These are phyloP conservation scores for Danionella dracula DNA, from an alignment of 2,797 vertebrate genomes.

Conservation along the genomic window DNA sequence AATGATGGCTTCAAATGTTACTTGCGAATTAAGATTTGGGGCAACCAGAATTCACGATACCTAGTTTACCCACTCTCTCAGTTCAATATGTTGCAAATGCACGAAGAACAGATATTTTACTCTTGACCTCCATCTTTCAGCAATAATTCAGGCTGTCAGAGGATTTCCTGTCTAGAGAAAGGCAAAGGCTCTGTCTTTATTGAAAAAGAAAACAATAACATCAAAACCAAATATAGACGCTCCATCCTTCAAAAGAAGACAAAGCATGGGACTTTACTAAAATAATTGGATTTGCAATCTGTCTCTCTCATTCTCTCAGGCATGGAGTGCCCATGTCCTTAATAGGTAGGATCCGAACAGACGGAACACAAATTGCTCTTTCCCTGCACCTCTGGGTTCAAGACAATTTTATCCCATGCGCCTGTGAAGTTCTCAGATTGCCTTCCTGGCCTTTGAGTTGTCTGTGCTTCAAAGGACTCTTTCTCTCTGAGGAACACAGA, in stretches of 20 bases:
- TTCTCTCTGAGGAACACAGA: conserved; percentile 45
- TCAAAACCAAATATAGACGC: conserved; percentile 25
- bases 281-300: conserved; percentile 33
- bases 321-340: conserved; percentile 69
- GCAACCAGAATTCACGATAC: no score
- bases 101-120: conserved; percentile 3
- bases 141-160: conserved; percentile 4
- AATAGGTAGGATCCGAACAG: conserved; percentile 77
- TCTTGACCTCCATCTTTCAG: not conserved
- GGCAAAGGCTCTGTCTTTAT: conserved; percentile 14
- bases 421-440: conserved; percentile 75
- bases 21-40: no score
- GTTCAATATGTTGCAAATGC: not conserved
- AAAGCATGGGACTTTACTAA: conserved; percentile 21
- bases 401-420: conserved; percentile 72
- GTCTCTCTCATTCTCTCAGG: no score
- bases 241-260: conserved; percentile 8
- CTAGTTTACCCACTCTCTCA: conserved; percentile 33
- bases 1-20: no score
- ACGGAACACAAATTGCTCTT: conserved; percentile 79
- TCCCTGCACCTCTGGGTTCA: conserved; percentile 75
- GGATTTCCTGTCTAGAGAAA: conserved; percentile 14
- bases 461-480: conserved; percentile 74
- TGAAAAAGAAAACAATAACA: not conserved
- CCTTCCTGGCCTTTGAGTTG: conserved; percentile 75